Conservation (phyloP, 2,888 invertebrate species). For the Agrotis puta region DNA sequence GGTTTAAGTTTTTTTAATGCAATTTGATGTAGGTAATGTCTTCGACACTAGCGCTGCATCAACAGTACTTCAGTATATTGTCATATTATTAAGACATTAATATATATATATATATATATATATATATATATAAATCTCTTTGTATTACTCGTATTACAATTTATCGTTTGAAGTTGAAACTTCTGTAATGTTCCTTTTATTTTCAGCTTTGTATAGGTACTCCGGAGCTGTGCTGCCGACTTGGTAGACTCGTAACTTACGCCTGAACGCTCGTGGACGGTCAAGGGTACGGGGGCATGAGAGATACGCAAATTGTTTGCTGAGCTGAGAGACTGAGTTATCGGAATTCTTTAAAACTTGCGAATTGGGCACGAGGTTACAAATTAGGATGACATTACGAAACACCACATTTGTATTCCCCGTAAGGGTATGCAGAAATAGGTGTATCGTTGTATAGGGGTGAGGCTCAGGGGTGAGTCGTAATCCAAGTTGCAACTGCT, state of each 20-base stretch:
- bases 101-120: no score
- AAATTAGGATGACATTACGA: background rate
- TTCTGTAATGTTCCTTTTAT: conserved; percentile 5
- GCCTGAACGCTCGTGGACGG: conserved; percentile 28
- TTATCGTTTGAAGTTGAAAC: background rate
- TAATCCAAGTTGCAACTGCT: no score
- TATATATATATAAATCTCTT: no score
- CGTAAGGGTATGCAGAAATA: background rate
- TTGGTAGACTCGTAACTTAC: conserved; percentile 31
- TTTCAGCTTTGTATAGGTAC: conserved; percentile 2
- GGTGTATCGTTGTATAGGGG: background rate
- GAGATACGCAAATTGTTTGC: conserved; percentile 26
- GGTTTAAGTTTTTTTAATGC: no score
- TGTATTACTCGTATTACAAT: no score
- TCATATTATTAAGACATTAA: no score
- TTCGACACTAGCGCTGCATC: no score
- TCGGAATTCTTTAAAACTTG: background rate
- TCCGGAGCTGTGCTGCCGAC: conserved; percentile 22
- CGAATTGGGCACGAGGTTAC: background rate
- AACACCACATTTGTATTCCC: background rate
- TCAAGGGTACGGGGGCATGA: conserved; percentile 41
- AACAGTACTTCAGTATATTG: no score
- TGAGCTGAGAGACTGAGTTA: conserved; percentile 19
- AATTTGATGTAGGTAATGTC: no score
- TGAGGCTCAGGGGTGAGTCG: no score